Evolutionary conservation across 2,113 vertebrate species (phyloP).

Genomic region (Sinosuthora webbiana): DNA sequence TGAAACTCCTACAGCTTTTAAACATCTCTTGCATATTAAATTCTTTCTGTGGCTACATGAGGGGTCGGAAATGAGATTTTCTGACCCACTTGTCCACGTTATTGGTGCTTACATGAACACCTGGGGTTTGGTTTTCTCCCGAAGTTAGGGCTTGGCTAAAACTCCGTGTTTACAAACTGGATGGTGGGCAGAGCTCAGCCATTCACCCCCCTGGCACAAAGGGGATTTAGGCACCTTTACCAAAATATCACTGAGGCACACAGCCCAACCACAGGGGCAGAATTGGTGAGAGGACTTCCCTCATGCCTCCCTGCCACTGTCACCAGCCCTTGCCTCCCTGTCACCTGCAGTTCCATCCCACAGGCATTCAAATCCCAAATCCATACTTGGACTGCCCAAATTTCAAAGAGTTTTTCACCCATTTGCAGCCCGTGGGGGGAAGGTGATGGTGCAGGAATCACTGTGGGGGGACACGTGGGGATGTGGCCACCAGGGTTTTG

Average conservation of each 20-base stretch:
- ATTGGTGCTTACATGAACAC: not conserved
- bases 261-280: not conserved
- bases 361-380: rapidly evolving
- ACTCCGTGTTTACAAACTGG: not conserved
- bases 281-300: not conserved
- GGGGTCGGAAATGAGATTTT: not conserved
- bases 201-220: rapidly evolving
- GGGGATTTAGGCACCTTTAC: not conserved
- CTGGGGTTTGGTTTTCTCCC: not conserved
- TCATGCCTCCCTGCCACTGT: rapidly evolving
- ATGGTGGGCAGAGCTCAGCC: not conserved
- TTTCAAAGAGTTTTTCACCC: not conserved
- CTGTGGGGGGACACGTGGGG: too few species aligned
- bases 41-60: not conserved
- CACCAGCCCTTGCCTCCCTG: not conserved
- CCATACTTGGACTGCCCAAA: not conserved
- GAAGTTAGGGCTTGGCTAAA: not conserved
- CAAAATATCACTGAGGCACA: not conserved
- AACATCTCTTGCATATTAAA: not conserved
- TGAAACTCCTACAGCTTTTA: not conserved
- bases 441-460: not conserved
- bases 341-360: not conserved
- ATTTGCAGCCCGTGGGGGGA: not conserved
- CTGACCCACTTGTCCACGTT: not conserved
- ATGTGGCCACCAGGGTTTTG: not conserved